A percentile compares a stretch with the other conserved stretches of the same genome.
These are phyloP conservation scores for Allophyes oxyacanthae DNA, from an alignment of 2,888 invertebrate species.

Conservation along the genomic window DNA sequence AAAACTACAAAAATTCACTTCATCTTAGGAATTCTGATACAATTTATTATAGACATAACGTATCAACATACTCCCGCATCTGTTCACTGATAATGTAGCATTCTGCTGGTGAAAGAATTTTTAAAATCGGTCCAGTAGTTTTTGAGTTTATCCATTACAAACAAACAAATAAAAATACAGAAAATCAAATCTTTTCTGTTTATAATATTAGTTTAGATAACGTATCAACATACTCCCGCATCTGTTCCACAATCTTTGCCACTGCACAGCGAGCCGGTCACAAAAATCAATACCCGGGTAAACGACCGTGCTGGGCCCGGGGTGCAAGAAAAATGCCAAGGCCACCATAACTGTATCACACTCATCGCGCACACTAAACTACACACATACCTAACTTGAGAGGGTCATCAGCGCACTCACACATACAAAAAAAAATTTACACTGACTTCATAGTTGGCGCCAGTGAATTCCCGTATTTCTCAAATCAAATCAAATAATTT, in stretches of 20 bases:
- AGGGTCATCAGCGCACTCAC: neutral
- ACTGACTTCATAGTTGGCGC: neutral
- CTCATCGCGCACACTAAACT: constrained; percentile 5
- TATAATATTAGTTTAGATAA: no score
- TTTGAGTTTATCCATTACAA: no score
- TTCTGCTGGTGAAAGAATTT: no score
- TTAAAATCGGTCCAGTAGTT: no score
- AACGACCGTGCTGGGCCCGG: constrained; percentile 63
- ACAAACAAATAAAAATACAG: no score
- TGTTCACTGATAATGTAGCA: no score
- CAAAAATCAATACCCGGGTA: constrained; percentile 66
- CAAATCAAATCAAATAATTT: no score
- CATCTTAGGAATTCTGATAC: no score
- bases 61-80: neutral
- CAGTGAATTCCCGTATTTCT: neutral
- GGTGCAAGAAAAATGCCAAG: constrained; percentile 67
- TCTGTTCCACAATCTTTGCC: constrained; percentile 46
- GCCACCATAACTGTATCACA: constrained; percentile 49
- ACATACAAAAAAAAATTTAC: neutral
- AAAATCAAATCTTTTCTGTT: no score
- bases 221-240: neutral
- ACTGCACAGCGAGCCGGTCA: constrained; percentile 53
- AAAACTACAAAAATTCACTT: no score
- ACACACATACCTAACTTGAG: neutral
- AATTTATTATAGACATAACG: no score